phyloP scores from a whole-genome alignment of 1,140 invertebrate genomes.

The Eueides isabella region DNA sequence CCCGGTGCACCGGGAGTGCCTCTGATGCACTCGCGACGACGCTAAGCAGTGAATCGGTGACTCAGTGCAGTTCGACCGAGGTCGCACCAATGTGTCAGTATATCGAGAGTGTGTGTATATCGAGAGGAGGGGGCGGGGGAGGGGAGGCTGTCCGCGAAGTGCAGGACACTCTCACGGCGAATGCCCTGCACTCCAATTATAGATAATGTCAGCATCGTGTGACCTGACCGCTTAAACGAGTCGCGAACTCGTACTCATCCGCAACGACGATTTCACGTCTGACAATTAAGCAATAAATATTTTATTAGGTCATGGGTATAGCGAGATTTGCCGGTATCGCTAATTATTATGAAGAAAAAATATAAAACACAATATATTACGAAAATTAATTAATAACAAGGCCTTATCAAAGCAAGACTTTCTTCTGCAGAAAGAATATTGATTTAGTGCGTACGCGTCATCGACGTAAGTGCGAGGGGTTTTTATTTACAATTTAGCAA shows the following conservation, averaged over 20 bases:
- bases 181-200: conserved; percentile 32
- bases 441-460: background rate
- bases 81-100: conserved; percentile 3
- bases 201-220: conserved; percentile 33
- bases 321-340: conserved; percentile 8
- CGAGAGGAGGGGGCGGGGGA: background rate
- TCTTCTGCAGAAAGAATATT: background rate
- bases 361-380: background rate
- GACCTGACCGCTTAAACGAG: conserved; percentile 21
- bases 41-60: background rate
- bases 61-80: conserved; percentile 25
- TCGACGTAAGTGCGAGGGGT: background rate
- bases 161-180: conserved; percentile 29
- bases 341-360: background rate
- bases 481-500: background rate
- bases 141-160: conserved; percentile 17
- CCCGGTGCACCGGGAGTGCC: background rate
- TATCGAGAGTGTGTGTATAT: background rate
- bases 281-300: conserved; percentile 14
- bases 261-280: background rate
- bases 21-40: background rate
- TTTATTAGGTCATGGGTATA: conserved; percentile 23
- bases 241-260: background rate
- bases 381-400: background rate
- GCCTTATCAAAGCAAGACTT: background rate